Conservation (phyloP, 2,888 invertebrate species). For the Latrodectus elegans region DNA sequence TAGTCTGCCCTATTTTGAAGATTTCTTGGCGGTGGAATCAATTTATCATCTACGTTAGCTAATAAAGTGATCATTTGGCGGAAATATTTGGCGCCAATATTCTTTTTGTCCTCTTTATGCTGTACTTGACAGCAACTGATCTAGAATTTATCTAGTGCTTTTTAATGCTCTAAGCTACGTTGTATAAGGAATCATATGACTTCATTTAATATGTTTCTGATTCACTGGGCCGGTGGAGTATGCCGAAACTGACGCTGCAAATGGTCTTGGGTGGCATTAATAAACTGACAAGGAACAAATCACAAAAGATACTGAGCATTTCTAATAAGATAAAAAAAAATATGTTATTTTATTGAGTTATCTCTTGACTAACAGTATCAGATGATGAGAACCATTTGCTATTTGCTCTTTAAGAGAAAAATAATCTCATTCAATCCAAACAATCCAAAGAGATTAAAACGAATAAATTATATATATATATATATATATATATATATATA, state of each 20-base stretch:
- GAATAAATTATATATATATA: too few species aligned
- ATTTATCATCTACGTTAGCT: slow-evolving; percentile 47
- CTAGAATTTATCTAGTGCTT: slow-evolving; percentile 45
- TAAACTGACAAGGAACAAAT: neutral
- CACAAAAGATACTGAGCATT: neutral
- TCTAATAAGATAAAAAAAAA: neutral
- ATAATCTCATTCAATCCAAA: too few species aligned
- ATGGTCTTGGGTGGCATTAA: neutral
- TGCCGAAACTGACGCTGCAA: slow-evolving; percentile 8
- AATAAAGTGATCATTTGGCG: slow-evolving; percentile 47
- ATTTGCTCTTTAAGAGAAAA: too few species aligned
- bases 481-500: too few species aligned
- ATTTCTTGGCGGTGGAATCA: slow-evolving; percentile 52
- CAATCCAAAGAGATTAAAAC: too few species aligned
- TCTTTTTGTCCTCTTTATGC: slow-evolving; percentile 50
- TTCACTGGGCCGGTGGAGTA: slow-evolving; percentile 33
- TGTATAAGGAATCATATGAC: slow-evolving; percentile 47
- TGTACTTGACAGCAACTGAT: slow-evolving; percentile 51
- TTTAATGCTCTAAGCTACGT: slow-evolving; percentile 43
- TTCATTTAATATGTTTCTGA: slow-evolving; percentile 38
- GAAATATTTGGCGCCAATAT: slow-evolving; percentile 50
- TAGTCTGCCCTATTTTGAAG: slow-evolving; percentile 41
- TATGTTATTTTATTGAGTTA: neutral
- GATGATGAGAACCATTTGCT: too few species aligned
- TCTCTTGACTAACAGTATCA: neutral